Base-by-base conservation (phyloP, 2,888 invertebrate species). In the Stenichneumon culpator region DNA sequence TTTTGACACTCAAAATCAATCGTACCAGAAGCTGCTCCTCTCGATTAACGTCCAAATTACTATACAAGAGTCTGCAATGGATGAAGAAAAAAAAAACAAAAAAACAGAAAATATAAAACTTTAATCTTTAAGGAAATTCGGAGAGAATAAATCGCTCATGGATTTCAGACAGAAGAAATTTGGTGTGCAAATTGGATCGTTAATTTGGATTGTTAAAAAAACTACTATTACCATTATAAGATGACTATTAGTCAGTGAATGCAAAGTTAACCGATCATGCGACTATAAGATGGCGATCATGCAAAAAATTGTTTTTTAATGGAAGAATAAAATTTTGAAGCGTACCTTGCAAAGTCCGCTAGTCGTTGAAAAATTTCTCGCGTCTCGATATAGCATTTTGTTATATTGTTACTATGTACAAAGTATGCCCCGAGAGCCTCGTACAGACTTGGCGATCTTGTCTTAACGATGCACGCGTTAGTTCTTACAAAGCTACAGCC, bases 391-490 rank as follows among this genome's bases (percentile, higher is more conserved):
- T 88, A 89, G 86, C 92, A 93, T 91, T 94, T 94, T 90, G 94
- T 94, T 88, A 94, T 94, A 88, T 94, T 95, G 90, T 95, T 94
- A 91, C 95, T 94, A 88, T 95, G 93, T 93, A 95, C 93, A 93
- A 95, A 95, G 90, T 95, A 94, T 87, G 94, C 94, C 91, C 95
- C 93, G 92, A 96, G 94, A 91, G 95, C 94, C 90, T 94, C 94
- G 93, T 95, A 96, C 94, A 96, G 95, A 90, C 94, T 94, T 89
- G 95, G 94, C 83, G 95, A 95, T 93, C 96, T 95, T 92, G 95
- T 94, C 94, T 94, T 95, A 91, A 96, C 92, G 90, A 96, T 95
- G 93, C 96, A 95, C 93, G 95, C 94, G 94, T 96, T 95, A 88
- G 95, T 95, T 93, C 94, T 94, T 94, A 96, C 94, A 94, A 95